Evolutionary conservation across 2,797 vertebrate species (phyloP).

Genomic region (Tauraco hartlaubi): DNA sequence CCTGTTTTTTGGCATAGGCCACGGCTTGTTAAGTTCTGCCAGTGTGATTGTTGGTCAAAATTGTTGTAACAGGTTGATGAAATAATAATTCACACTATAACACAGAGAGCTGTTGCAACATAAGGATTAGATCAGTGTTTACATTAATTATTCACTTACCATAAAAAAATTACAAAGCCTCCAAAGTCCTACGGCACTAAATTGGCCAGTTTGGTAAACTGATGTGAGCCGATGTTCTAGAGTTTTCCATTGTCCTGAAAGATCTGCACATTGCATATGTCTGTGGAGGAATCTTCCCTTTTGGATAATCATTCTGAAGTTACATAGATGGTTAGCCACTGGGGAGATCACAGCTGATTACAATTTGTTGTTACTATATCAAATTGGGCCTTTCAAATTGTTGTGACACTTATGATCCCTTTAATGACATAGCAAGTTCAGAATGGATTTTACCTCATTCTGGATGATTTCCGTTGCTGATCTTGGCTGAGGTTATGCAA

Average conservation of each 20-base stretch:
- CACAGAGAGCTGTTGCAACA: not conserved
- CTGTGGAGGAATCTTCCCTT: not conserved
- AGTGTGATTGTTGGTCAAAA: not conserved
- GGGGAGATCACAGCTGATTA: not conserved
- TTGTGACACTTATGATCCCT: not conserved
- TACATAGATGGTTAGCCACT: not conserved
- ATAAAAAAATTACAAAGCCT: not conserved
- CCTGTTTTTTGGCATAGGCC: not conserved
- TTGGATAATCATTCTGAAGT: not conserved
- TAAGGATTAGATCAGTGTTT: not conserved
- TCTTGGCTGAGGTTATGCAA: not conserved
- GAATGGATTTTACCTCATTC: not conserved
- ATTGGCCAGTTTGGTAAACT: not conserved
- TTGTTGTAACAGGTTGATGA: not conserved
- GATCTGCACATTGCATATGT: not conserved
- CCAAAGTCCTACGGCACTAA: not conserved
- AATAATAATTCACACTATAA: not conserved
- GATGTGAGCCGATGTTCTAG: rapidly evolving
- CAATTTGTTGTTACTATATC: not conserved
- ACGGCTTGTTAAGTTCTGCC: not conserved
- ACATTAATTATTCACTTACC: not conserved
- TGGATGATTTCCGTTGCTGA: not conserved
- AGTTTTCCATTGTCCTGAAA: not conserved
- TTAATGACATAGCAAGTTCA: not conserved
- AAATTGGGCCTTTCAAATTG: not conserved